Evolutionary conservation across 2,797 vertebrate species (phyloP).

Genomic region (Coluber constrictor): DNA sequence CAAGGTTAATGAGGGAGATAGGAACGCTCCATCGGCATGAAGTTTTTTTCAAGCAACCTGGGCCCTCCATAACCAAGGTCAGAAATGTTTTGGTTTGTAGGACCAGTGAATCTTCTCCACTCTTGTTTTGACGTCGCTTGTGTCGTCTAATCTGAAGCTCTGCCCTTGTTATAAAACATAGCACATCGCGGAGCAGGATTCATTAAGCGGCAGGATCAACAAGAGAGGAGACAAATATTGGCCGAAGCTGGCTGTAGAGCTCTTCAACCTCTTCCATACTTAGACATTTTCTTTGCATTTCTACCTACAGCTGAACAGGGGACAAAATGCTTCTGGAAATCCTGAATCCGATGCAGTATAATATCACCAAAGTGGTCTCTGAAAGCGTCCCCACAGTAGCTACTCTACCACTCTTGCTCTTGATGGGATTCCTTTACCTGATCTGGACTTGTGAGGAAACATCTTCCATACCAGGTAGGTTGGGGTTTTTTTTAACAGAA

Average conservation of each 20-base stretch:
- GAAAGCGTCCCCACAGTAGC: conserved; percentile 55
- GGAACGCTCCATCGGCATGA: conserved; percentile 54
- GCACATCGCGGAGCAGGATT: neutral
- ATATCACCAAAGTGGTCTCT: conserved; percentile 53
- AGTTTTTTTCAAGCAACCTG: conserved; percentile 57
- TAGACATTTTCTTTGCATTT: neutral
- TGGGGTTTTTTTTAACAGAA: neutral
- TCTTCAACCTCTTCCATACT: neutral
- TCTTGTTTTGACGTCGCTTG: conserved; percentile 78
- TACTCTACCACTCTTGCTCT: conserved; percentile 71
- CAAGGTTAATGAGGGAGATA: conserved; percentile 65
- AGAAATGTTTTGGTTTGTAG: conserved; percentile 53
- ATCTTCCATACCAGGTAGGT: conserved; percentile 82
- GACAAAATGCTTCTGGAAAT: conserved; percentile 65
- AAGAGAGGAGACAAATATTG: neutral
- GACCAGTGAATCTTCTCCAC: conserved; percentile 46
- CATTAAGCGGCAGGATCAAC: neutral
- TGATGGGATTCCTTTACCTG: conserved; percentile 75
- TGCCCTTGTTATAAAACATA: conserved; percentile 71
- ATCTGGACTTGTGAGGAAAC: conserved; percentile 70
- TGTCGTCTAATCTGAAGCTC: conserved; percentile 70
- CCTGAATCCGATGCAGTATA: conserved; percentile 61
- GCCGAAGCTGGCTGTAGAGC: neutral
- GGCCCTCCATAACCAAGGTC: conserved; percentile 67
- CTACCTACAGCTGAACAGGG: conserved; percentile 2